Evolutionary conservation across 2,888 invertebrate species (phyloP).

Genomic region (Rosalia funebris): DNA sequence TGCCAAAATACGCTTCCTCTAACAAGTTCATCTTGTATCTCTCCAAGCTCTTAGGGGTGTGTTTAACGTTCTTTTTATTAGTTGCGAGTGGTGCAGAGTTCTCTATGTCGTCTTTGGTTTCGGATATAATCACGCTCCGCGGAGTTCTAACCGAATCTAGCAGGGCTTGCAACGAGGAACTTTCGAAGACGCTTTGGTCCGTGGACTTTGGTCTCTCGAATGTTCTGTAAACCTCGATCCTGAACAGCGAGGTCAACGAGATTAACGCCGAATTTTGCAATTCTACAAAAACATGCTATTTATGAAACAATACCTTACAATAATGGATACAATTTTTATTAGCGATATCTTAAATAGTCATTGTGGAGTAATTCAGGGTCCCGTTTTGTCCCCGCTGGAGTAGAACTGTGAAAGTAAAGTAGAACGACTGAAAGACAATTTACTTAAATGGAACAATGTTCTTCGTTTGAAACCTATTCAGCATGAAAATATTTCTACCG

Average conservation of each 20-base stretch:
- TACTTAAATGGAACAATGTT: no score
- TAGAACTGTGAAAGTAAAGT: no score
- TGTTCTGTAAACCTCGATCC: conserved; percentile 43
- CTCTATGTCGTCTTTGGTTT: conserved; percentile 31
- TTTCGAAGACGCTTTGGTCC: conserved; percentile 9
- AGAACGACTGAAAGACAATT: no score
- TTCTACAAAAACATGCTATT: conserved; percentile 42
- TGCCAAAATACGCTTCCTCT: conserved; percentile 53
- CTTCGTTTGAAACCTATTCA: no score
- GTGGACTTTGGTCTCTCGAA: conserved; percentile 22
- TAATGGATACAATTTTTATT: no score
- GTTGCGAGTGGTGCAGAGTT: conserved; percentile 7
- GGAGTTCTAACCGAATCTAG: conserved; percentile 55
- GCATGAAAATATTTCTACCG: no score
- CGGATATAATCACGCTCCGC: conserved; percentile 39
- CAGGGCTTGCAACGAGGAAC: conserved; percentile 48
- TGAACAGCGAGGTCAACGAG: conserved; percentile 49
- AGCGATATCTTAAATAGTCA: no score
- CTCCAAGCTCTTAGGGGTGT: conserved; percentile 16
- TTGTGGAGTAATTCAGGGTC: no score
- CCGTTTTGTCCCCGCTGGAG: no score
- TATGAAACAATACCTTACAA: neutral
- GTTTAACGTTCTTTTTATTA: conserved; percentile 12
- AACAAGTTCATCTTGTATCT: conserved; percentile 45
- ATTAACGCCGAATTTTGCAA: conserved; percentile 53